A percentile compares a stretch with the other conserved stretches of the same genome.
Evolutionary conservation across 2,797 vertebrate genomes (phyloP).

Genomic region (Chaetophractus vellerosus): DNA sequence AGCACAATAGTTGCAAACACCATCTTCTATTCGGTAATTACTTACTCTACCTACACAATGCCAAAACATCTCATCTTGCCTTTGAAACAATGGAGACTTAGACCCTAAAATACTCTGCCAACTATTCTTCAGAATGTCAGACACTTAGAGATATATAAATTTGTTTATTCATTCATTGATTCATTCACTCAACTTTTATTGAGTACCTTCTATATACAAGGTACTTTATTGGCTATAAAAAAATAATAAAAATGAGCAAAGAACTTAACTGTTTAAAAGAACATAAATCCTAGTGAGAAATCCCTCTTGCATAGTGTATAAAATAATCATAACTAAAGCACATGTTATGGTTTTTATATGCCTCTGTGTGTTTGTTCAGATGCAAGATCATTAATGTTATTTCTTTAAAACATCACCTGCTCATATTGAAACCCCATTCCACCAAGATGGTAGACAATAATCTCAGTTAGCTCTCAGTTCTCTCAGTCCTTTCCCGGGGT

Average conservation of each 20-base stretch:
- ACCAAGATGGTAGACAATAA: not conserved
- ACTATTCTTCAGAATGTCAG: not conserved
- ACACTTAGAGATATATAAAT: not conserved
- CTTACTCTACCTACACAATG: not conserved
- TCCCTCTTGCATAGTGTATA: not conserved
- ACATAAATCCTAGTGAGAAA: not conserved
- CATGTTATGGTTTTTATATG: not conserved
- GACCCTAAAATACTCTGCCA: not conserved
- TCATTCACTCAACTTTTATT: not conserved
- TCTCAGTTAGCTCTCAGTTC: not conserved
- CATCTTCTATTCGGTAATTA: not conserved
- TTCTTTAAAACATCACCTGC: not conserved
- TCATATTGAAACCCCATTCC: not conserved
- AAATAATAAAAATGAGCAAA: not conserved
- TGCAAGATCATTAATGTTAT: not conserved
- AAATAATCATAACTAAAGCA: not conserved
- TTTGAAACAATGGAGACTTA: not conserved
- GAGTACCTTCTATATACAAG: not conserved
- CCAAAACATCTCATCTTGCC: conserved; percentile 1
- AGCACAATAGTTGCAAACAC: not conserved
- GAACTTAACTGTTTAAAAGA: not conserved
- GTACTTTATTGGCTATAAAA: not conserved
- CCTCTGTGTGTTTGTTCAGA: not conserved
- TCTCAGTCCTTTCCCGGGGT: not conserved
- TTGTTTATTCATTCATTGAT: not conserved